Evolutionary conservation across 2,888 invertebrate species (phyloP).

Genomic region (Lampropteryx suffumata): DNA sequence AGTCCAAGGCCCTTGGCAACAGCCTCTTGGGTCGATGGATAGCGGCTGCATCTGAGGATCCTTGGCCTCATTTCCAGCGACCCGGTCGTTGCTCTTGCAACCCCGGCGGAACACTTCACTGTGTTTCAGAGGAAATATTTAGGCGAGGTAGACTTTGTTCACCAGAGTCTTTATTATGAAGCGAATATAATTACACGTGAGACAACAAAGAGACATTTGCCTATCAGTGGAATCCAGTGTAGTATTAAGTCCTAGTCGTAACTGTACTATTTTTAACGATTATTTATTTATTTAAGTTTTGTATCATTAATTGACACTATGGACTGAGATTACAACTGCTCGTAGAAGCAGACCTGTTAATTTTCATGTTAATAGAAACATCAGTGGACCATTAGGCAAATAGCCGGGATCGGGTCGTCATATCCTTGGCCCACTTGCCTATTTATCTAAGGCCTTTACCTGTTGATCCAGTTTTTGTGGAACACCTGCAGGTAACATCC

Average conservation of each 20-base stretch:
- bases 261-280: too few relatives aligned
- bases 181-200: too few relatives aligned
- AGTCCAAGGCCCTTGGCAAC: slow-evolving; percentile 30
- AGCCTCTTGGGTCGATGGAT: slow-evolving; percentile 25
- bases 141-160: too few relatives aligned
- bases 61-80: slow-evolving; percentile 29
- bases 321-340: too few relatives aligned
- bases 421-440: slow-evolving; percentile 59
- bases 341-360: not conserved
- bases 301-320: too few relatives aligned
- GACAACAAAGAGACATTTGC: too few relatives aligned
- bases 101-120: slow-evolving; percentile 13
- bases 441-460: slow-evolving; percentile 52
- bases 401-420: slow-evolving; percentile 24
- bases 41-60: slow-evolving; percentile 28
- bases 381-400: slow-evolving; percentile 16
- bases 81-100: slow-evolving; percentile 30
- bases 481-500: slow-evolving; percentile 41
- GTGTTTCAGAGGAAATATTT: slow-evolving; percentile 5
- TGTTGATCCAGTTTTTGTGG: slow-evolving; percentile 53
- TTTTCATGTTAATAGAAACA: too few relatives aligned
- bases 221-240: too few relatives aligned
- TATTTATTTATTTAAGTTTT: too few relatives aligned
- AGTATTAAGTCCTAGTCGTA: too few relatives aligned
- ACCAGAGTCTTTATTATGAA: too few relatives aligned